Evolutionary conservation across 1,140 invertebrate genomes (phyloP).

Genomic region (Eriocheir sinensis): DNA sequence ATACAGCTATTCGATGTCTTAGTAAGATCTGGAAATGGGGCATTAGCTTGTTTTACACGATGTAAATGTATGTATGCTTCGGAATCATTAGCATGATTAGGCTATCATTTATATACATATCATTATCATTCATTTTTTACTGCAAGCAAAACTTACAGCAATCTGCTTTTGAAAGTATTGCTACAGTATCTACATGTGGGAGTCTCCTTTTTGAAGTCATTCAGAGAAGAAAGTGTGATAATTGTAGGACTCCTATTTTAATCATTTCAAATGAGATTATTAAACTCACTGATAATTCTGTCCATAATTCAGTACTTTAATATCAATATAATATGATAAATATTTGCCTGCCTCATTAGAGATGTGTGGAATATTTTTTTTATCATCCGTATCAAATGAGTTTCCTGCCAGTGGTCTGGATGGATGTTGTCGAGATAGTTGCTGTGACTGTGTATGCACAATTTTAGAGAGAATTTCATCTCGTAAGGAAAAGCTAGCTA

Average conservation of each 20-base stretch:
- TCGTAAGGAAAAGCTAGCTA: too few species aligned
- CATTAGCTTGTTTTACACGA: not conserved
- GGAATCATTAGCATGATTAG: not conserved
- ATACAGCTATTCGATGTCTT: not conserved
- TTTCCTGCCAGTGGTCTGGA: too few species aligned
- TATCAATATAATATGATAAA: too few species aligned
- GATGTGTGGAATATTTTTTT: too few species aligned
- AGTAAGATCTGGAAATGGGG: not conserved
- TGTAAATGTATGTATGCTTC: not conserved
- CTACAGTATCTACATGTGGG: not conserved
- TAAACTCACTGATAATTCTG: not conserved
- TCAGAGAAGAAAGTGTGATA: not conserved
- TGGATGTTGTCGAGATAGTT: too few species aligned
- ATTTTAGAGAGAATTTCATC: not conserved
- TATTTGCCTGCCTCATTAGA: too few species aligned
- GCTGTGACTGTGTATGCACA: too few species aligned
- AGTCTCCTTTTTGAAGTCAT: not conserved
- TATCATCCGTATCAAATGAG: too few species aligned
- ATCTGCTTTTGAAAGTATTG: not conserved
- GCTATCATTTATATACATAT: not conserved
- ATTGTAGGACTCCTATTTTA: not conserved
- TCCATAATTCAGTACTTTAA: too few species aligned
- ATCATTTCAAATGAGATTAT: not conserved
- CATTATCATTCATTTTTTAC: not conserved
- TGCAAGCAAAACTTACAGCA: not conserved